Evolutionary conservation across 1,140 invertebrate genomes (phyloP).

Genomic region (Platyura marginata): DNA sequence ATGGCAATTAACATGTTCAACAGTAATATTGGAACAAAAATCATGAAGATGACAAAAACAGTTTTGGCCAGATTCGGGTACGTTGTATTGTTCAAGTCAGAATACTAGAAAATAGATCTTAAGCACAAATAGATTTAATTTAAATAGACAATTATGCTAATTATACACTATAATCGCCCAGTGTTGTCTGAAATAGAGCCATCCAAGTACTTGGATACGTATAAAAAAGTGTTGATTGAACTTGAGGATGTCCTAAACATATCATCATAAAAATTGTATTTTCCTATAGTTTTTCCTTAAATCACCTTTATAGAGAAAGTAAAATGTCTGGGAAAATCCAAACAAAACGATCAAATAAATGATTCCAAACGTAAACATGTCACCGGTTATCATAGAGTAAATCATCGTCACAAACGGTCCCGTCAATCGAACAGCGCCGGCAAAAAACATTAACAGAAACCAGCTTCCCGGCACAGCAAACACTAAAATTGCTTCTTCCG

Average conservation of each 20-base stretch:
- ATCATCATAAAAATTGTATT: slow-evolving; percentile 1
- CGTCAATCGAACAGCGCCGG: slow-evolving; percentile 79
- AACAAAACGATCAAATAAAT: slow-evolving; percentile 88
- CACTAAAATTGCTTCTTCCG: slow-evolving; percentile 82
- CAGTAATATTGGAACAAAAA: slow-evolving; percentile 87
- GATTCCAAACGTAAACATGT: slow-evolving; percentile 94
- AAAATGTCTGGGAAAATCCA: slow-evolving; percentile 93
- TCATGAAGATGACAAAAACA: slow-evolving; percentile 94
- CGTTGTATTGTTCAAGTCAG: slow-evolving; percentile 69
- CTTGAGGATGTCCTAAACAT: slow-evolving; percentile 51
- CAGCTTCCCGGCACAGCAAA: slow-evolving; percentile 88
- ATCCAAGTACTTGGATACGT: slow-evolving; percentile 89
- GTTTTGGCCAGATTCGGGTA: slow-evolving; percentile 84
- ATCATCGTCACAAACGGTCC: slow-evolving; percentile 98
- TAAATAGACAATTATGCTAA: neutral
- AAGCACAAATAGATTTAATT: neutral
- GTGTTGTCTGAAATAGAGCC: slow-evolving; percentile 92
- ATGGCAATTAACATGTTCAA: slow-evolving; percentile 98
- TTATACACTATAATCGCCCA: slow-evolving; percentile 93
- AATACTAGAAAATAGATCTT: slow-evolving; percentile 59
- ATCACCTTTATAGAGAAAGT: slow-evolving; percentile 83
- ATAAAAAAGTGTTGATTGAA: slow-evolving; percentile 57
- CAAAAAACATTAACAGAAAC: slow-evolving; percentile 97
- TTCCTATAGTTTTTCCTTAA: neutral
- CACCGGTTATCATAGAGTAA: slow-evolving; percentile 93